These are phyloP conservation scores for Muricea muricata DNA, from an alignment of 92 coral and sea anemone species.

Conservation along the genomic window DNA sequence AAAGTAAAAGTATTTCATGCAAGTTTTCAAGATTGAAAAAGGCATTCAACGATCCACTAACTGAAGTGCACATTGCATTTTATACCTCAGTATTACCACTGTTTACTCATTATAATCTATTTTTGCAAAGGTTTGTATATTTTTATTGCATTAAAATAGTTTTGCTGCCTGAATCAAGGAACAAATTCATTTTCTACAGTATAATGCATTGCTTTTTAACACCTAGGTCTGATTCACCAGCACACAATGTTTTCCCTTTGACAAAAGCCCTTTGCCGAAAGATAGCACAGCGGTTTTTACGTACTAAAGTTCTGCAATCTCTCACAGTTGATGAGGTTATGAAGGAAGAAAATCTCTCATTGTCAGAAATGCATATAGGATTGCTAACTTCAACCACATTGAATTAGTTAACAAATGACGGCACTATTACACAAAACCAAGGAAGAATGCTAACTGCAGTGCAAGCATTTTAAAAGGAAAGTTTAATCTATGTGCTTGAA, in stretches of 20 bases:
- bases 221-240: conserved; percentile 45
- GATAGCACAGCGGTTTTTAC: conserved; percentile 31
- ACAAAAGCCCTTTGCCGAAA: conserved; percentile 26
- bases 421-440: conserved; percentile 36
- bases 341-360: conserved; percentile 24
- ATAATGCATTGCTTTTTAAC: not conserved
- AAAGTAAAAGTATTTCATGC: conserved; percentile 17
- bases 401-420: conserved; percentile 34
- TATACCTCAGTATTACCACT: conserved; percentile 33
- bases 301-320: conserved; percentile 12
- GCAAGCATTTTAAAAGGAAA: not conserved
- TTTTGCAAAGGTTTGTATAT: conserved; percentile 41
- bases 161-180: too few relatives aligned
- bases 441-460: not conserved
- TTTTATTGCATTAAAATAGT: not conserved
- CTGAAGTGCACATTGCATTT: conserved; percentile 49
- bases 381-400: conserved; percentile 27
- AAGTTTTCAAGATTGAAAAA: conserved; percentile 37
- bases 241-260: conserved; percentile 31
- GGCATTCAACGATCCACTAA: conserved; percentile 40
- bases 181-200: too few relatives aligned
- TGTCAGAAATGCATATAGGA: conserved; percentile 38
- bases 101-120: conserved; percentile 46
- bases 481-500: too few relatives aligned
- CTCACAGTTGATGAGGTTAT: conserved; percentile 14